Evolutionary conservation across 1,140 invertebrate species (phyloP).

Genomic region (Sarcophaga peregrina): DNA sequence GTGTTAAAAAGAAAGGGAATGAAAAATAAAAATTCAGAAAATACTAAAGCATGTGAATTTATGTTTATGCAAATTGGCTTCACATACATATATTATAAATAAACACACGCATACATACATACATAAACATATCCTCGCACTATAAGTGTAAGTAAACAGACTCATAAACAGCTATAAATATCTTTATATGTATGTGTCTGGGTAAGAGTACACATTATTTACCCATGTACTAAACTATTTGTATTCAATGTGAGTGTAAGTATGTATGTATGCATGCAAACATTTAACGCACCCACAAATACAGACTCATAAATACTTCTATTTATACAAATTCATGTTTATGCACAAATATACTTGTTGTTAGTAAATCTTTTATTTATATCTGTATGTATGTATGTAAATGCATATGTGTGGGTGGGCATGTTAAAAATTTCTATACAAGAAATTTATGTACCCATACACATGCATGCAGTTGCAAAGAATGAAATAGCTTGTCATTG

Average conservation of each 20-base stretch:
- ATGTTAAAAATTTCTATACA: not conserved
- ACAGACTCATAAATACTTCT: not conserved
- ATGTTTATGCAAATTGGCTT: slow-evolving; percentile 27
- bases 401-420: too few species aligned
- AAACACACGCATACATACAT: not conserved
- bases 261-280: not conserved
- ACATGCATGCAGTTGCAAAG: too few species aligned
- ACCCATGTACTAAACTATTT: not conserved
- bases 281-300: not conserved
- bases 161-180: too few species aligned
- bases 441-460: too few species aligned
- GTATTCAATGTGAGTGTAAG: not conserved
- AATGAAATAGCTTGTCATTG: too few species aligned
- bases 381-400: not conserved
- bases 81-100: not conserved
- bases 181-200: not conserved
- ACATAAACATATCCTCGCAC: too few species aligned
- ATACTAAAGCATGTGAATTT: not conserved
- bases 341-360: slow-evolving; percentile 19
- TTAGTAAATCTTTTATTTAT: not conserved
- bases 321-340: slow-evolving; percentile 9
- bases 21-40: not conserved
- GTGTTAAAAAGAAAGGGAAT: not conserved
- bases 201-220: not conserved
- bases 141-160: too few species aligned